A percentile compares a stretch with the other conserved stretches of the same genome.
phyloP scores from a whole-genome alignment of 2,797 vertebrate genomes.

The Paedocypris micromegethes region DNA sequence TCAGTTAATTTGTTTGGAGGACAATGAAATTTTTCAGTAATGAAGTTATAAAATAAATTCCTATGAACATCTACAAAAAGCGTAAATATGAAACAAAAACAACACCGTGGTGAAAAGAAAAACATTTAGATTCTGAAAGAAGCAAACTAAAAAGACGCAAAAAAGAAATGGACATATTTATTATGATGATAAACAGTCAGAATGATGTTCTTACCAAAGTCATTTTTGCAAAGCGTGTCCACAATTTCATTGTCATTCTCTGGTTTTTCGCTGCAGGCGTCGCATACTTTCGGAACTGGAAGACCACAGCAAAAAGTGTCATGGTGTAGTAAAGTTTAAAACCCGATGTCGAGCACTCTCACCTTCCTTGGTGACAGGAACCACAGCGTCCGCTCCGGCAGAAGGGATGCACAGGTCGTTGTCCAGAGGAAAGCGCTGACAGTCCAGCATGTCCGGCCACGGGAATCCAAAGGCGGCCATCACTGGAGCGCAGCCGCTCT shows the following conservation, averaged over 20 bases:
- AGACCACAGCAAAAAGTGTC: neutral
- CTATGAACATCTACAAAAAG: too few relatives aligned
- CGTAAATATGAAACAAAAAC: too few relatives aligned
- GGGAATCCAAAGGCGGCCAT: conserved; percentile 97
- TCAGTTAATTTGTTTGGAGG: too few relatives aligned
- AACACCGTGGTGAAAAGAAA: too few relatives aligned
- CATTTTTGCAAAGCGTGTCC: conserved; percentile 95
- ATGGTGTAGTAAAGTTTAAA: neutral
- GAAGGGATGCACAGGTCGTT: conserved; percentile 95
- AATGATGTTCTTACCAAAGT: conserved; percentile 84
- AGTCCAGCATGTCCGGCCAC: conserved; percentile 96
- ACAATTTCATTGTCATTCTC: conserved; percentile 97
- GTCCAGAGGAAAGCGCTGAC: conserved; percentile 85
- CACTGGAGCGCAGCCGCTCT: conserved; percentile 86
- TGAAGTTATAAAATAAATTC: too few relatives aligned
- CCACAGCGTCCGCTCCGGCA: conserved; percentile 71
- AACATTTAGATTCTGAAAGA: too few relatives aligned
- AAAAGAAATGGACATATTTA: neutral
- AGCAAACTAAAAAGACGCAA: neutral
- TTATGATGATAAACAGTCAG: neutral
- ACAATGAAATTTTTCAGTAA: too few relatives aligned
- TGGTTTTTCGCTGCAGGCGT: conserved; percentile 87
- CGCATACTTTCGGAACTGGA: conserved; percentile 88
- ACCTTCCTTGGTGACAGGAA: conserved; percentile 84
- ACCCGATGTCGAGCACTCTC: neutral